Conservation (phyloP, 2,888 invertebrate genomes). For the Lottia scabra region DNA sequence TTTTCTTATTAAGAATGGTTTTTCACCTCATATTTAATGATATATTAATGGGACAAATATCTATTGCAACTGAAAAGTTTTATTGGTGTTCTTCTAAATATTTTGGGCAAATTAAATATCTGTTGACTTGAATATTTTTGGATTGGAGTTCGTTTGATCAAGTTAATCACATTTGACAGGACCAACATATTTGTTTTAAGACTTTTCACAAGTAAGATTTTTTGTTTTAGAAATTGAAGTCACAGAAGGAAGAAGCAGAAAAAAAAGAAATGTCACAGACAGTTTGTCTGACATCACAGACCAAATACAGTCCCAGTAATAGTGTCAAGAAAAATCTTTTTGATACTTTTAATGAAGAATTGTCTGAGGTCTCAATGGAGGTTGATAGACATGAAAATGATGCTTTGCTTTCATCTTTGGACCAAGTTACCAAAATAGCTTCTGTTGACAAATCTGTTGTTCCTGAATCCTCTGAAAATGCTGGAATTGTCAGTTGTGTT, state of each 20-base stretch:
- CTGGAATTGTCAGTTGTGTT: no score
- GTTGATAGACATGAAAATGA: not conserved
- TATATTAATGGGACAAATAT: no score
- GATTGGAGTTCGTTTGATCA: no score
- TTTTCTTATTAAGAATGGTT: no score
- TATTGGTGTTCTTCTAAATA: not conserved
- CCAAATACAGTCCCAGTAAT: not conserved
- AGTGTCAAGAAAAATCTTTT: not conserved
- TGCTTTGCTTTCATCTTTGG: no score
- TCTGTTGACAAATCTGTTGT: no score
- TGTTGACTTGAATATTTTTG: not conserved
- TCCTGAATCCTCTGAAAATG: no score
- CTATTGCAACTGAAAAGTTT: no score
- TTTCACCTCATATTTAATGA: no score
- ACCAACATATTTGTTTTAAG: not conserved
- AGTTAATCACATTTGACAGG: not conserved
- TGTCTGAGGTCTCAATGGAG: not conserved
- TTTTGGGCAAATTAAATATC: slow-evolving; percentile 10
- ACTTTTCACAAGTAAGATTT: no score
- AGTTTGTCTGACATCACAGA: not conserved
- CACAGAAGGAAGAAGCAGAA: not conserved
- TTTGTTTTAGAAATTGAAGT: not conserved
- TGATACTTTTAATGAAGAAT: not conserved
- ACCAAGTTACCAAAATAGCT: no score
- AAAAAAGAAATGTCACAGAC: not conserved